phyloP scores from a whole-genome alignment of 2,113 vertebrate species.

The Tenrec ecaudatus region DNA sequence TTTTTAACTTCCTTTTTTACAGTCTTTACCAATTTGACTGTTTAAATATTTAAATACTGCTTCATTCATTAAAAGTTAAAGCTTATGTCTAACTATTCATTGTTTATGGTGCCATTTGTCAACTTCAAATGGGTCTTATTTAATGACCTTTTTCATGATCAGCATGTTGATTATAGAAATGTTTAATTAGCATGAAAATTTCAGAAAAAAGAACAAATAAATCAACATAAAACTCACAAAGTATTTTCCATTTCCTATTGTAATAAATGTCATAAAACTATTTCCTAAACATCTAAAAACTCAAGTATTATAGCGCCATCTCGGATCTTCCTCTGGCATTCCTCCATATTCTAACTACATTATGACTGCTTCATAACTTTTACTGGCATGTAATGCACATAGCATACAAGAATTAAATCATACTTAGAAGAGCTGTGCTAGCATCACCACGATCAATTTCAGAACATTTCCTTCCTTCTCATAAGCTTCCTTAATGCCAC shows the following conservation, averaged over 20 bases:
- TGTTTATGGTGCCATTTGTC: not conserved
- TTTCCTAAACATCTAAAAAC: conserved; percentile 52
- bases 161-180: conserved; percentile 38
- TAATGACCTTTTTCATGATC: not conserved
- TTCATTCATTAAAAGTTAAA: conserved; percentile 51
- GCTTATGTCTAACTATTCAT: not conserved
- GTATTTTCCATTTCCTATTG: conserved; percentile 17
- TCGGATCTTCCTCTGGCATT: conserved; percentile 8
- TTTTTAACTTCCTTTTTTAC: conserved; percentile 9
- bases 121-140: conserved; percentile 35
- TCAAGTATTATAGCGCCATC: not conserved
- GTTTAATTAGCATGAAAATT: conserved; percentile 48
- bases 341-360: not conserved
- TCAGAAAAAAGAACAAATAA: conserved; percentile 28
- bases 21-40: not conserved
- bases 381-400: too few species aligned
- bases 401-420: too few species aligned
- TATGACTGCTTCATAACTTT: not conserved
- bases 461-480: too few species aligned
- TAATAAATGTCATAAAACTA: conserved; percentile 48
- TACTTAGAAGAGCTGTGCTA: too few species aligned
- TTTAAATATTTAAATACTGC: not conserved
- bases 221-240: conserved; percentile 42
- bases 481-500: not conserved
- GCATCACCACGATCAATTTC: too few species aligned